A percentile compares a stretch with the other conserved stretches of the same genome.
Conservation (phyloP, 2,888 invertebrate species). For the Anoplius nigerrimus region DNA sequence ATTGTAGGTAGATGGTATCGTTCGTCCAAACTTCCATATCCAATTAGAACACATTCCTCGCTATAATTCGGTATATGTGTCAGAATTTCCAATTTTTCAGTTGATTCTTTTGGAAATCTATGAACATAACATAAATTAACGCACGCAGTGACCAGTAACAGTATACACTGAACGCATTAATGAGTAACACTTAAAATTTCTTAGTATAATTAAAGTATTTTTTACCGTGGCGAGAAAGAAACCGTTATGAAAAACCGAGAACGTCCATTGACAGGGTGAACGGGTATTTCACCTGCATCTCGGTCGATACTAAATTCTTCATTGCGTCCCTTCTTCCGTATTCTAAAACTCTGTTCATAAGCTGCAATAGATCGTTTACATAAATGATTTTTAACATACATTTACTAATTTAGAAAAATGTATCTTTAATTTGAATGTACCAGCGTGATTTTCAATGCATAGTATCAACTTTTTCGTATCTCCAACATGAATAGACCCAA, state of each 20-base stretch:
- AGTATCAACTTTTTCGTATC: conserved; percentile 51
- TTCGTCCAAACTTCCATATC: conserved; percentile 44
- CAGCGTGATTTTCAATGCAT: conserved; percentile 54
- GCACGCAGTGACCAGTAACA: background rate
- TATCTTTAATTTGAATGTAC: conserved; percentile 44
- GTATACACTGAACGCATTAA: conserved; percentile 1
- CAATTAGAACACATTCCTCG: conserved; percentile 41
- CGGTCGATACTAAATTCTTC: conserved; percentile 23
- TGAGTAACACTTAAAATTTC: background rate
- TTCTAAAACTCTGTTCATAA: conserved; percentile 20
- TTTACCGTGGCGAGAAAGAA: conserved; percentile 34
- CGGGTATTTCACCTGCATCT: conserved; percentile 1
- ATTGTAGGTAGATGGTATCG: conserved; percentile 21
- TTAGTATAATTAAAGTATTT: background rate
- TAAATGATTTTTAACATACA: background rate
- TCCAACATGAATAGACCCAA: conserved; percentile 55
- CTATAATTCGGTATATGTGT: conserved; percentile 20
- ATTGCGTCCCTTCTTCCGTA: conserved; percentile 18
- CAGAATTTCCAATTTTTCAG: conserved; percentile 39
- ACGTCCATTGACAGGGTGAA: background rate
- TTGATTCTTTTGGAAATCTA: conserved; percentile 21
- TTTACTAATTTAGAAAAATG: background rate
- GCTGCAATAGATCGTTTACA: conserved; percentile 35
- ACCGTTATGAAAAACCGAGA: conserved; percentile 22
- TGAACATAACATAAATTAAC: background rate